These are phyloP conservation scores for Stegastes partitus DNA, from an alignment of 2,113 vertebrate species.

Conservation along the genomic window DNA sequence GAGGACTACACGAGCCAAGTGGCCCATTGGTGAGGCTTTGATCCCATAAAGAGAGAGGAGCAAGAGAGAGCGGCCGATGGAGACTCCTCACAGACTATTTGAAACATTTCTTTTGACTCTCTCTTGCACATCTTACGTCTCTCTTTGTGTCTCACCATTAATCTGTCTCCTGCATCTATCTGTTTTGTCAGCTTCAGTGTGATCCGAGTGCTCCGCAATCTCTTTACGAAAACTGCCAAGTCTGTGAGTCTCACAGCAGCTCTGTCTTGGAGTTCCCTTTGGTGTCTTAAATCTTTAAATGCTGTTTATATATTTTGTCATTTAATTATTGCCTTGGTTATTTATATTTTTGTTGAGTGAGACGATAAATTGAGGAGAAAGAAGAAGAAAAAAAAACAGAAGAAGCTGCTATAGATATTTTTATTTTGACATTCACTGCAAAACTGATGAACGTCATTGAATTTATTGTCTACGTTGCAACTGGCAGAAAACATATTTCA, in stretches of 20 bases:
- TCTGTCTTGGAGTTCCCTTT: slow-evolving; percentile 77
- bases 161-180: slow-evolving; percentile 69
- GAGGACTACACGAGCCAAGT: slow-evolving; percentile 98
- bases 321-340: slow-evolving; percentile 64
- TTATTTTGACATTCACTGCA: slow-evolving; percentile 51
- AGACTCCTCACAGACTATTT: slow-evolving; percentile 45
- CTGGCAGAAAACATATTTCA: slow-evolving; percentile 38
- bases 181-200: slow-evolving; percentile 74
- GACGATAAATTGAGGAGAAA: slow-evolving; percentile 37
- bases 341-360: slow-evolving; percentile 55
- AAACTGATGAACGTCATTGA: slow-evolving; percentile 53
- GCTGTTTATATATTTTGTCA: slow-evolving; percentile 57
- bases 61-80: slow-evolving; percentile 27
- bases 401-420: slow-evolving; percentile 49
- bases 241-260: slow-evolving; percentile 76
- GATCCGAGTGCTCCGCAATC: slow-evolving; percentile 70
- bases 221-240: slow-evolving; percentile 75
- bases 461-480: slow-evolving; percentile 33
- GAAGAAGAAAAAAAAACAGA: slow-evolving; percentile 23
- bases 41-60: slow-evolving; percentile 29
- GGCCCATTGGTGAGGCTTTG: slow-evolving; percentile 90
- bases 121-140: slow-evolving; percentile 37
- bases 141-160: slow-evolving; percentile 61
- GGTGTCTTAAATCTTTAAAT: slow-evolving; percentile 82
- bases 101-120: slow-evolving; percentile 39